Evolutionary conservation across 2,888 invertebrate species (phyloP), one percentile per base, ranked within the genome.

Genomic region (Cerastis leucographa): DNA sequence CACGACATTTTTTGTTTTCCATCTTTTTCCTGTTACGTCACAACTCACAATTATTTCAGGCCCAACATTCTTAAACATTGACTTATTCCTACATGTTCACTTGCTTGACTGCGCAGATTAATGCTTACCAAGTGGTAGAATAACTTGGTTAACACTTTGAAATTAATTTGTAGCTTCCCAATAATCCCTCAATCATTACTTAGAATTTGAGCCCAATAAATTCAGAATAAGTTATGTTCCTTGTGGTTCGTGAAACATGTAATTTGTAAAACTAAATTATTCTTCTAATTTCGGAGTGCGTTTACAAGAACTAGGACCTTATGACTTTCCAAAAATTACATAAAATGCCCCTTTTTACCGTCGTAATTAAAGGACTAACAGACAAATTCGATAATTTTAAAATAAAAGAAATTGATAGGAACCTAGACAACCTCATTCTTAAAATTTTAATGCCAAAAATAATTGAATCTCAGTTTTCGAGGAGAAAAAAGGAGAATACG

Each of bases 1-100:
- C 65, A 73, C 74, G n/a, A 49, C 14, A 40, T 80, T 69, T 84
- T 51, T 51, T 69, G 64, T 42, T 80, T 61, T 25, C 29, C 35
- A 29, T 54, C 51, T 65, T 49, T 66, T 51, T 22, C 44, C 56
- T 54, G 56, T 59, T 83, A 71, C 44, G 51, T 64, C 44, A 80
- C 44, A 68, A 51, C 56, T 64, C 44, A 80, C 51, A 68, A 51
- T 62, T 14, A 44, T 4, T 29, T 49, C 2, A 19, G 62, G 35
- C 17, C 19, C 12, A 61, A 61, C 1, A 42, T 61, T 80, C n/a
- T 71, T 25, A 35, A 62, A 46, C 11, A 25, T 49, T 44, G 12
- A 9, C 22, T 51, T n/a, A 9, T 29, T 51, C 17, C 3, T 51
- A 17, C 17, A 1, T 42, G 42, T 11, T 8, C 64, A 22, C 17